Base-by-base conservation (phyloP, 2,888 invertebrate genomes). In the Pammene aurita region DNA sequence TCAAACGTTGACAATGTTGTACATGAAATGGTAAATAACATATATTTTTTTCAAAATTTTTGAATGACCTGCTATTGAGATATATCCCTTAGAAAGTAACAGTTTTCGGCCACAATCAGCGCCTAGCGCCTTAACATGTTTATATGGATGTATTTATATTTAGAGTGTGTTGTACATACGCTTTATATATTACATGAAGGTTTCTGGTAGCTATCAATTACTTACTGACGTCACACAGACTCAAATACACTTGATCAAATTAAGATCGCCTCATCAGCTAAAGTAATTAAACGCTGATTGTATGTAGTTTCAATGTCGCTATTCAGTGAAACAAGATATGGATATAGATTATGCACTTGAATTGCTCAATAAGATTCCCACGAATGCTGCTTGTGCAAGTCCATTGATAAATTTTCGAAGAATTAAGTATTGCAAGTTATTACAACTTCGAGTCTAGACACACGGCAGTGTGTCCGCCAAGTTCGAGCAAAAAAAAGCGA, bases 241-340 rank as follows among this genome's bases (percentile, higher is more conserved):
- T 26, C 26, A 26, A 26, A 26, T 26, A 4, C 26, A 26, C 58
- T 52, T 60, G 44, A 52, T 50, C 26, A 60, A 60, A 66, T 50
- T 52, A 42, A 52, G 52, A 50, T 50, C 14, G 42, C 16, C 34
- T 34, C 52, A 42, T 52, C 41, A 58, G 34, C 16, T 55, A 55
- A 55, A 16, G 35, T 63, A 48, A n/a, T n/a, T n/a, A n/a, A 16
- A 48, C 10, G 50, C 26, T 5, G 18, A 13, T 13, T 46, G 46
- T 50, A 50, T 34, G 5, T n/a, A 7, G 7, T 54, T 48, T 34
- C 18, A 63, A 50, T n/a, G 13, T 41, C 52, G 42, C 16, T 16
- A 26, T 62, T 52, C 42, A 63, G 57, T 63, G 57, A 52, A 63
- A 68, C 42, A 52, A 16, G 63, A 68, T 58, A 68, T 52, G 44